Evolutionary conservation across 2,888 invertebrate species (phyloP).

Genomic region (Geotrupes spiniger): DNA sequence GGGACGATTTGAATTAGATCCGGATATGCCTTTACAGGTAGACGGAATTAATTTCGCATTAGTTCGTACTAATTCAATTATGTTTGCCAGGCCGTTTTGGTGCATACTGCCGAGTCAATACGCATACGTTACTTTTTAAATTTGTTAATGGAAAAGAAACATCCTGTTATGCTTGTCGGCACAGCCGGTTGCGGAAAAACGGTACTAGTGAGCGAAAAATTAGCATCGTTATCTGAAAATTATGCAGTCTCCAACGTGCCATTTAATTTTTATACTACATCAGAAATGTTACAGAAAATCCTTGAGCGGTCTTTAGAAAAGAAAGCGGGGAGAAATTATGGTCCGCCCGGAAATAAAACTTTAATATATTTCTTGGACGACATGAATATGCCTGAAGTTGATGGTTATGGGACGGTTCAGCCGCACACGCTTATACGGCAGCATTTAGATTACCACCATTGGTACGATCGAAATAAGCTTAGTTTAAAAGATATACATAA

Average conservation of each 20-base stretch:
- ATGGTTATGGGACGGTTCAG: constrained; percentile 90
- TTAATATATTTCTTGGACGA: constrained; percentile 95
- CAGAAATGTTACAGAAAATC: constrained; percentile 90
- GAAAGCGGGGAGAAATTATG: constrained; percentile 89
- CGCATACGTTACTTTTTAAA: constrained; percentile 87
- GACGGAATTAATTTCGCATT: background rate
- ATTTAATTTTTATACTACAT: constrained; percentile 94
- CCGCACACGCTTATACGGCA: constrained; percentile 95
- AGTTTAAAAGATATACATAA: constrained; percentile 93
- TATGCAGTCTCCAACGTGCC: constrained; percentile 90
- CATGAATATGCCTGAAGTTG: constrained; percentile 96
- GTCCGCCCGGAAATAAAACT: constrained; percentile 92
- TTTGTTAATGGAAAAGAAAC: constrained; percentile 79
- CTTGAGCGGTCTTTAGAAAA: constrained; percentile 94
- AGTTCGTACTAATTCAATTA: constrained; percentile 6
- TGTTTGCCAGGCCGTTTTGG: constrained; percentile 72
- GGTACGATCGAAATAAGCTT: constrained; percentile 89
- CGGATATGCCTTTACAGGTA: constrained; percentile 87
- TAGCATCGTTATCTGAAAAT: constrained; percentile 73
- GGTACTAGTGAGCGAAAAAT: constrained; percentile 71
- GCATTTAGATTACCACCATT: constrained; percentile 93
- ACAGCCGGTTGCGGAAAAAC: constrained; percentile 94
- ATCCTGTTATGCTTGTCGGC: constrained; percentile 94
- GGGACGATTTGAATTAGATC: constrained; percentile 86
- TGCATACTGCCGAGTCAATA: constrained; percentile 92